phyloP scores from a whole-genome alignment of 2,113 vertebrate species.

The Bubo blakistoni region DNA sequence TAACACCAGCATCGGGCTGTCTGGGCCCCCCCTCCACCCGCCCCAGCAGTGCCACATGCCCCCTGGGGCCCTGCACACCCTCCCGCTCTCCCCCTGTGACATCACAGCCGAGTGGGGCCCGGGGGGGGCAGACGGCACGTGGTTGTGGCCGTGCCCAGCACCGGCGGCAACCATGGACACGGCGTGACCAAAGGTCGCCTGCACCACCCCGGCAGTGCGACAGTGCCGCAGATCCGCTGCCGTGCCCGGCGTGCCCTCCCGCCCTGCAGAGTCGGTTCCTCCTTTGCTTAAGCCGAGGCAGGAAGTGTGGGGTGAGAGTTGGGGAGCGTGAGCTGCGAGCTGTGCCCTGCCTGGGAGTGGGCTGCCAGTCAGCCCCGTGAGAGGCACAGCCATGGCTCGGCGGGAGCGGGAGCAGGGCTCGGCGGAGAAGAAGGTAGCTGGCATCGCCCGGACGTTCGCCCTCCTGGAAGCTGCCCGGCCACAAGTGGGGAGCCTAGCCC shows the following conservation, averaged over 20 bases:
- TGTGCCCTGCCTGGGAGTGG: background rate
- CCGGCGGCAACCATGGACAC: background rate
- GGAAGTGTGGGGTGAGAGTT: slow-evolving; percentile 9
- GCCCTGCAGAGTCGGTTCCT: background rate
- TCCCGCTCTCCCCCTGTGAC: background rate
- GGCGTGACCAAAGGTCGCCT: background rate
- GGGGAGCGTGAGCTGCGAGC: background rate
- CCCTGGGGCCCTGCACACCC: accelerated
- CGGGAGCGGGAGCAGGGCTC: background rate
- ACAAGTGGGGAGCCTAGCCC: background rate
- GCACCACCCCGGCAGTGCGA: background rate
- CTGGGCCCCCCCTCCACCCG: accelerated
- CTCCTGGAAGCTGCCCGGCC: background rate
- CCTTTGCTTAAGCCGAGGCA: background rate
- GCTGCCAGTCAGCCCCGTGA: background rate
- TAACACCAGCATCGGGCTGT: background rate
- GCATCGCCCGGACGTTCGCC: background rate
- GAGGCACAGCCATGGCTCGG: background rate
- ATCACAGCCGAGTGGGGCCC: accelerated
- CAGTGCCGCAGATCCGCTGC: background rate
- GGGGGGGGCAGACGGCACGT: accelerated
- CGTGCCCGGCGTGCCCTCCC: background rate
- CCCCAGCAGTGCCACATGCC: accelerated
- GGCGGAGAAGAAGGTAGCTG: background rate
- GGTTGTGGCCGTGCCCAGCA: background rate